A percentile compares a stretch with the other conserved stretches of the same genome.
phyloP scores from a whole-genome alignment of 2,113 vertebrate genomes.

The Steatornis caripensis region DNA sequence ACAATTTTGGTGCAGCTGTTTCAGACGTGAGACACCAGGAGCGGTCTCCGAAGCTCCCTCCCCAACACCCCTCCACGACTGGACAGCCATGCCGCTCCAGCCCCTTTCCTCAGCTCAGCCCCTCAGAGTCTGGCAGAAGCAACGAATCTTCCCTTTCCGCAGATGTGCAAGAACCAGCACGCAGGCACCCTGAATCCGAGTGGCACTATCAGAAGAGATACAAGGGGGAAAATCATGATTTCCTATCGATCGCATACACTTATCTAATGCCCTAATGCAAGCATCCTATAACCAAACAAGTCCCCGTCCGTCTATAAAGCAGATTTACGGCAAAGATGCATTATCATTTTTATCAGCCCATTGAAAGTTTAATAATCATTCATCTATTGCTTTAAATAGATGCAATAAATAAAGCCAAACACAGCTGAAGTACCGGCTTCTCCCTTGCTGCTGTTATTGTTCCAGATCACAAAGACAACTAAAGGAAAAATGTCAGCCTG shows the following conservation, averaged over 20 bases:
- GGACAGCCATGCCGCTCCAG: neutral
- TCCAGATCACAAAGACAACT: conserved; percentile 17
- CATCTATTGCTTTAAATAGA: neutral
- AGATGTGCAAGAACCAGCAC: rapidly evolving
- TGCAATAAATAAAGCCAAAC: neutral
- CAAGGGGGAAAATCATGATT: neutral
- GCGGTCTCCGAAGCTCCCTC: neutral
- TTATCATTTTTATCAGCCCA: neutral
- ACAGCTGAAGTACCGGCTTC: neutral
- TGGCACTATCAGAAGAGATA: neutral
- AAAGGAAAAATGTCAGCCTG: conserved; percentile 46
- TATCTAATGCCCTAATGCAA: neutral
- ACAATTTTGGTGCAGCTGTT: neutral
- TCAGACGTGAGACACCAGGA: neutral
- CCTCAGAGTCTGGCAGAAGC: neutral
- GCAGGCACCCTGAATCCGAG: neutral
- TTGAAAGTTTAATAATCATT: neutral
- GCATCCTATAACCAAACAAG: neutral
- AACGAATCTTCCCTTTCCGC: neutral
- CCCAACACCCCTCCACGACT: rapidly evolving
- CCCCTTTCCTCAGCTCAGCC: neutral
- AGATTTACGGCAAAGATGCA: neutral
- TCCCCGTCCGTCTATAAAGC: neutral
- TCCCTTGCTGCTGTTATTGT: neutral
- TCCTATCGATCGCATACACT: neutral